phyloP scores from a whole-genome alignment of 2,888 invertebrate genomes.

The Laspeyria flexula region DNA sequence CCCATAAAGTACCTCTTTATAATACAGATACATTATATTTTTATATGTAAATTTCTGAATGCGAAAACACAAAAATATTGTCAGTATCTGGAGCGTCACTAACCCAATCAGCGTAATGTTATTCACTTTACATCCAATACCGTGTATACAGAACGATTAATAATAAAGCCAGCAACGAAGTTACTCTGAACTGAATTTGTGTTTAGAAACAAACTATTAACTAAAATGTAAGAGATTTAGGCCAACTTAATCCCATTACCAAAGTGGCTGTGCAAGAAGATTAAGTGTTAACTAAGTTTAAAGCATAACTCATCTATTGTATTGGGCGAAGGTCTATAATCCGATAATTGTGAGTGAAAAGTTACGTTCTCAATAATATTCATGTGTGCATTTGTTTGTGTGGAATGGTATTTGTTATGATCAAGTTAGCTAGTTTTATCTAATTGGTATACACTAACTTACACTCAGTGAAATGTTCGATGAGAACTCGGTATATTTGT shows the following conservation, averaged over 20 bases:
- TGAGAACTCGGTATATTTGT: no score
- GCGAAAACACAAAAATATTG: background rate
- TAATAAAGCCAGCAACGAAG: conserved; percentile 21
- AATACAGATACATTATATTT: background rate
- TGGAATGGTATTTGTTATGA: no score
- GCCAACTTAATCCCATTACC: conserved; percentile 51
- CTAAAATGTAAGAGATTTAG: conserved; percentile 47
- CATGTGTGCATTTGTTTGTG: conserved; percentile 8
- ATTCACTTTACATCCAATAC: conserved; percentile 17
- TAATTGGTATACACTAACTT: no score
- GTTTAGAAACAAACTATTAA: conserved; percentile 51
- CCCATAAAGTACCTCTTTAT: no score
- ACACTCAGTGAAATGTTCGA: no score
- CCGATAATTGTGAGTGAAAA: conserved; percentile 12
- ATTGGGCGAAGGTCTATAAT: conserved; percentile 29
- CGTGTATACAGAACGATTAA: conserved; percentile 19
- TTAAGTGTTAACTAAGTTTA: conserved; percentile 56
- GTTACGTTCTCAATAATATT: background rate
- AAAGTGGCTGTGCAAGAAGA: conserved; percentile 53
- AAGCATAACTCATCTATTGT: conserved; percentile 42
- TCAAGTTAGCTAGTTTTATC: no score
- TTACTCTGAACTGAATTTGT: conserved; percentile 46
- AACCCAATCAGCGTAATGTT: background rate
- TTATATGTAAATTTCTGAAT: background rate
- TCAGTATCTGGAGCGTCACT: background rate